Evolutionary conservation across 2,888 invertebrate species (phyloP).

Genomic region (Hirtodrosophila cameraria): DNA sequence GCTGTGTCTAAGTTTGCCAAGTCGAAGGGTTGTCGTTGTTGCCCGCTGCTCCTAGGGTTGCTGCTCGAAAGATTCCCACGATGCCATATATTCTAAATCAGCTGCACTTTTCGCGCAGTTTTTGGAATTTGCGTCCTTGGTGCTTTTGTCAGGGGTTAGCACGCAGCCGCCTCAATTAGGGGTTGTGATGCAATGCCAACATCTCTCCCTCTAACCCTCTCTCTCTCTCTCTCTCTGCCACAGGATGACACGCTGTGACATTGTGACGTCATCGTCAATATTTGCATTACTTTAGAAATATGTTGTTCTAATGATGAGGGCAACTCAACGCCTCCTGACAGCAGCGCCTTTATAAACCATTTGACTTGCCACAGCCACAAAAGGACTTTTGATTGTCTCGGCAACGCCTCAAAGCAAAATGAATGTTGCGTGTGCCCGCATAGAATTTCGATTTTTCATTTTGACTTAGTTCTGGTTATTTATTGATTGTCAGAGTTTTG

Average conservation of each 20-base stretch:
- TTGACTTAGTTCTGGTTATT: slow-evolving; percentile 3
- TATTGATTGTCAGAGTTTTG: background rate
- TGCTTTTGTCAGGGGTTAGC: slow-evolving; percentile 42
- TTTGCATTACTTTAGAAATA: slow-evolving; percentile 54
- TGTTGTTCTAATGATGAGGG: slow-evolving; percentile 47
- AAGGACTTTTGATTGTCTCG: slow-evolving; percentile 47
- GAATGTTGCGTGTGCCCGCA: slow-evolving; percentile 39
- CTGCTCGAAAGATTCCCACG: slow-evolving; percentile 65
- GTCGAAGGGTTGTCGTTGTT: slow-evolving; percentile 66
- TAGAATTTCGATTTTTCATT: background rate
- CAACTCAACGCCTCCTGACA: slow-evolving; percentile 65
- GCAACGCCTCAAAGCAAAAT: slow-evolving; percentile 53
- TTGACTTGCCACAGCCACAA: slow-evolving; percentile 66
- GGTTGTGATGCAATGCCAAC: slow-evolving; percentile 58
- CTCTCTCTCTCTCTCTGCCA: background rate
- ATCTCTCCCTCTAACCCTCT: background rate
- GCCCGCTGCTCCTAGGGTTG: slow-evolving; percentile 57
- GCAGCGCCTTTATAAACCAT: slow-evolving; percentile 44
- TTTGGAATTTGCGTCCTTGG: slow-evolving; percentile 65
- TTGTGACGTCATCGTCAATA: slow-evolving; percentile 76
- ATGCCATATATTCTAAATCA: slow-evolving; percentile 53
- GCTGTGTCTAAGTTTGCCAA: slow-evolving; percentile 46
- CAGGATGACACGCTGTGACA: slow-evolving; percentile 73
- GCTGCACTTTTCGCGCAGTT: slow-evolving; percentile 77
- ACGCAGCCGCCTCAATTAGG: slow-evolving; percentile 64